Evolutionary conservation across 2,113 vertebrate species (phyloP).

Genomic region (Gallinago jamesoni): DNA sequence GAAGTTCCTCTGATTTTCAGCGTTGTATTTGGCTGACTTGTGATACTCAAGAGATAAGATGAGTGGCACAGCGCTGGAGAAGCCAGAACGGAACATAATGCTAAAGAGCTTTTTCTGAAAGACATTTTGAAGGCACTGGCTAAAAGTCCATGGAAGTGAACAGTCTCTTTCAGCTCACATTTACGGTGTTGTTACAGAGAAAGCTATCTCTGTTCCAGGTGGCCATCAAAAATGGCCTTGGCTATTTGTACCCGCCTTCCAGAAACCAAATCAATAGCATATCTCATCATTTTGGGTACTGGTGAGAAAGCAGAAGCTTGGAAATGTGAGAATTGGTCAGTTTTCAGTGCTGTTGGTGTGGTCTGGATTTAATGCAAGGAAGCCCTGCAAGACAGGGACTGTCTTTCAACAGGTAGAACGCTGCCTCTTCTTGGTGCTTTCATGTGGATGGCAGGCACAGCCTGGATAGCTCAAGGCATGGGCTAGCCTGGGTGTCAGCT

Average conservation of each 20-base stretch:
- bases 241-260: background rate
- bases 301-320: background rate
- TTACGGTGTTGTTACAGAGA: background rate
- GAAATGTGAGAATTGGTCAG: accelerated
- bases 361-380: background rate
- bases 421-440: background rate
- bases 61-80: background rate
- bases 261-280: background rate
- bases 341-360: background rate
- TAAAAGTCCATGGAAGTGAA: background rate
- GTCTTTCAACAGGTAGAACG: accelerated
- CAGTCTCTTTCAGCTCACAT: accelerated
- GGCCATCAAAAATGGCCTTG: background rate
- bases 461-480: background rate
- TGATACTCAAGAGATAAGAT: accelerated
- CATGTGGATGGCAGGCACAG: background rate
- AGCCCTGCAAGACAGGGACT: accelerated
- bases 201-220: background rate
- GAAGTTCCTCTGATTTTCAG: background rate
- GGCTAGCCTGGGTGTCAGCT: background rate
- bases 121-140: background rate
- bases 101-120: background rate
- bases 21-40: background rate
- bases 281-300: accelerated
- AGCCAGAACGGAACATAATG: background rate